A percentile compares a stretch with the other conserved stretches of the same genome.
phyloP scores from a whole-genome alignment of 2,888 invertebrate genomes.

The Azorinus chamasolen region DNA sequence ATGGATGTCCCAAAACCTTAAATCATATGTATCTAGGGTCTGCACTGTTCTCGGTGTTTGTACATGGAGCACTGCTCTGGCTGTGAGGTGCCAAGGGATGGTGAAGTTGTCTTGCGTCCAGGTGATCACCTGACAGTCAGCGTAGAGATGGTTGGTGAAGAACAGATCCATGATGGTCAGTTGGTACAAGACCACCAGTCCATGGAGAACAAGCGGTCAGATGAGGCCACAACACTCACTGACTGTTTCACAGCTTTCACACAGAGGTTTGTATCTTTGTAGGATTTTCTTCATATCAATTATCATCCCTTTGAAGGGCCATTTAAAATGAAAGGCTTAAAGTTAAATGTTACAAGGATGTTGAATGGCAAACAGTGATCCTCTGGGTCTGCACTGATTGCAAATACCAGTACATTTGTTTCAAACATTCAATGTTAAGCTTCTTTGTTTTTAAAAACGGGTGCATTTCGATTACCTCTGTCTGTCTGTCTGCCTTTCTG shows the following conservation, averaged over 20 bases:
- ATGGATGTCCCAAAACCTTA: no score
- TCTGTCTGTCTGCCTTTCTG: no score
- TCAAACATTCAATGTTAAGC: no score
- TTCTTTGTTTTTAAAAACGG: no score
- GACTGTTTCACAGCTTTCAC: conserved; percentile 90
- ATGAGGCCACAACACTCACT: conserved; percentile 88
- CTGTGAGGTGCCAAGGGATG: conserved; percentile 87
- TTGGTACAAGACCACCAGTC: conserved; percentile 87
- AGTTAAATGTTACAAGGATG: no score
- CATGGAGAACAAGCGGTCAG: conserved; percentile 87
- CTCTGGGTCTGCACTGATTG: no score
- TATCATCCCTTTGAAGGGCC: no score
- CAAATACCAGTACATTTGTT: no score
- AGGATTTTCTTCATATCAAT: no score
- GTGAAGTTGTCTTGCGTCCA: conserved; percentile 87
- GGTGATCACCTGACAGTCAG: conserved; percentile 88
- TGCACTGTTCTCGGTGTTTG: conserved; percentile 89
- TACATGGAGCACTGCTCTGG: conserved; percentile 89
- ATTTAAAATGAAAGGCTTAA: no score
- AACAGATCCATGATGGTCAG: conserved; percentile 80
- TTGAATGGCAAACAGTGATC: no score
- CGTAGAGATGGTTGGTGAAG: conserved; percentile 86
- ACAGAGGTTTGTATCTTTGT: conserved; percentile 85
- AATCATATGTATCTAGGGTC: conserved; percentile 87
- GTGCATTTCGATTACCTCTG: no score